Evolutionary conservation across 1,140 invertebrate genomes (phyloP).

Genomic region (Acyrthosiphon pisum): DNA sequence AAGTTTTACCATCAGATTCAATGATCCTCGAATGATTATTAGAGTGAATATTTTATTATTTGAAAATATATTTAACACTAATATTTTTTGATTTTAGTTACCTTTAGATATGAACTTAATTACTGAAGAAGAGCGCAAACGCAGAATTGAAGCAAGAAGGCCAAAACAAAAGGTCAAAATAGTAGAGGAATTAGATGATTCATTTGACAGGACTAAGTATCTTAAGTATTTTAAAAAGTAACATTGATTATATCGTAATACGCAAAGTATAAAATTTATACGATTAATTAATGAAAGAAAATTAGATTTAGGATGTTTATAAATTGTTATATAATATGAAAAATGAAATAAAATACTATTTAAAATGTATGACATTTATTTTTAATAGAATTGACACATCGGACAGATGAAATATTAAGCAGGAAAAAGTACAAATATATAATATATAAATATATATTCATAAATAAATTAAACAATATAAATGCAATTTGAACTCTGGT

Average conservation of each 20-base stretch:
- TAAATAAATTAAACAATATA: slow-evolving; percentile 49
- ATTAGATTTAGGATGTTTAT: not conserved
- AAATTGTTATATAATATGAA: slow-evolving; percentile 5
- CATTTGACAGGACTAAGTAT: slow-evolving; percentile 80
- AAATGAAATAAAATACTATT: slow-evolving; percentile 37
- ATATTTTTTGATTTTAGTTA: slow-evolving; percentile 68
- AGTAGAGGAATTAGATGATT: slow-evolving; percentile 78
- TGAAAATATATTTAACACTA: not conserved
- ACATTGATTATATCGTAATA: slow-evolving; percentile 28
- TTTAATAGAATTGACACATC: slow-evolving; percentile 47
- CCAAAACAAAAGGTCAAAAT: slow-evolving; percentile 76
- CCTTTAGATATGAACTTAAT: slow-evolving; percentile 77
- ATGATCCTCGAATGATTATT: slow-evolving; percentile 84
- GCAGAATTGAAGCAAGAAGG: slow-evolving; percentile 73
- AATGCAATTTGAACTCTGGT: slow-evolving; percentile 53
- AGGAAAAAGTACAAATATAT: slow-evolving; percentile 50
- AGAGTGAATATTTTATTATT: slow-evolving; percentile 67
- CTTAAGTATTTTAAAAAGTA: slow-evolving; percentile 74
- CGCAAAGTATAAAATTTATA: not conserved
- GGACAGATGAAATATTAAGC: slow-evolving; percentile 49
- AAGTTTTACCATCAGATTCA: slow-evolving; percentile 79
- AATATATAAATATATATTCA: slow-evolving; percentile 1
- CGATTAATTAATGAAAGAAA: not conserved
- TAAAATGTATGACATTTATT: slow-evolving; percentile 36
- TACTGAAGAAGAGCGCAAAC: slow-evolving; percentile 73